Evolutionary conservation across 2,888 invertebrate species (phyloP), one percentile per base, ranked within the genome.

Genomic region (Drosophila ezoana): DNA sequence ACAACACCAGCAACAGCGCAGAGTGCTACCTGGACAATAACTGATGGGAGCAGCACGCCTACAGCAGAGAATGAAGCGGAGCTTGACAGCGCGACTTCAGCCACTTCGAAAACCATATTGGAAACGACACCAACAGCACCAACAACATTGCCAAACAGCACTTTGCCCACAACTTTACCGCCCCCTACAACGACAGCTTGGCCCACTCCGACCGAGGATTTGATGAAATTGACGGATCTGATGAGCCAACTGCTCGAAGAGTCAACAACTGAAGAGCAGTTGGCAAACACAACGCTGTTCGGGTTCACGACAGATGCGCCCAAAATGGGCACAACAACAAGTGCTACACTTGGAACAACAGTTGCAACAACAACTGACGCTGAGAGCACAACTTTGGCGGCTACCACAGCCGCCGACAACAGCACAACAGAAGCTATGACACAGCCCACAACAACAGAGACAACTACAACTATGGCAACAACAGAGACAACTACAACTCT

Each of bases 131-230:
- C 48, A 32, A 16, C 20, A n/a, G 38, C 70, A 52, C 45, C 62
- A 53, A 62, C 54, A 38, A 62, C 41, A 4, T n/a, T 8, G 13
- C 28, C 53, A 20, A 69, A 35, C 40, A 43, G 45, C 33, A 56
- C 51, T 40, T 8, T 37, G 45, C 18, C 35, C 3, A 16, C 41
- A 49, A 45, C 47, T 54, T 13, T 62, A 11, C 6, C n/a, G 1
- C 28, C 45, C 10, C 9, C 10, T 0, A 40, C 52, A 16, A 33
- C 65, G 18, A 51, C 81, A 16, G 54, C 52, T 4, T 67, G 81
- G 54, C 81, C 89, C 0, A 72, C 78, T 4, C 73, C 91, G n/a
- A 78, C 73, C 0, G 74, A 77, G 45, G 89, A 83, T 53, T 72
- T 83, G 1, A 65, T 38, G 58, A 88, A 72, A 51, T 44, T 88